Base-by-base conservation (phyloP, 2,113 vertebrate genomes). In the Aphyosemion australe region DNA sequence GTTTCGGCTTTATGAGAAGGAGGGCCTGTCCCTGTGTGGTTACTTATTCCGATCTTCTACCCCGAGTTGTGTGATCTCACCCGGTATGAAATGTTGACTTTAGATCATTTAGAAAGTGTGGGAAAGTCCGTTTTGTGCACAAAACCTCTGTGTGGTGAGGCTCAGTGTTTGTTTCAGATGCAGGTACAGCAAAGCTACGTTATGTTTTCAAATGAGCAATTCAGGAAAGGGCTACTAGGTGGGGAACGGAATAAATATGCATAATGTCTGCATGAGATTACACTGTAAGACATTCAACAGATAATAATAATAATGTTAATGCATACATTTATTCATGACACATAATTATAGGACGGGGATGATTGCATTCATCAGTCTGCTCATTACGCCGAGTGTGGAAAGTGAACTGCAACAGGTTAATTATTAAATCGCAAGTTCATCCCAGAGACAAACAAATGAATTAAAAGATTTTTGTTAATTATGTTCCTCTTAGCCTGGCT, bases 401-500 rank as follows among this genome's bases (percentile, higher is more conserved):
- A 70, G 80, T 34, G 19, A 52, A 67, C 62, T 74, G 54, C 67
- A 61, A 73, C 67, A 84, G 83, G 84, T 88, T 90, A 90, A 90
- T 90, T 81, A 83, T 56, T 50, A 73, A 84, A 89, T 84, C 72
- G 74, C 69, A 80, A 61, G 71, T 72, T 86, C 81, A 74, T 79
- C 58, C 63, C 51, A 76, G 77, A 73, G 68, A 86, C 71, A 82
- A 82, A 80, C 60, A 77, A 74, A 71, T 60, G 69, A 86, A 84
- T 90, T 76, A 87, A 78, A 82, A 72, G 64, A 86, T 74, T 80
- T 82, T 79, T 69, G 74, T 76, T 84, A 79, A 88, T 90, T 79
- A 84, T 65, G 65, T 73, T 79, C 50, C 56, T 72, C 65, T 81
- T 53, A 78, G 61, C 72, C 66, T 50, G 52, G 67, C 66, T 76